A percentile compares a stretch with the other conserved stretches of the same genome.
phyloP scores from a whole-genome alignment of 2,888 invertebrate genomes.

The Ormyrus thymus region DNA sequence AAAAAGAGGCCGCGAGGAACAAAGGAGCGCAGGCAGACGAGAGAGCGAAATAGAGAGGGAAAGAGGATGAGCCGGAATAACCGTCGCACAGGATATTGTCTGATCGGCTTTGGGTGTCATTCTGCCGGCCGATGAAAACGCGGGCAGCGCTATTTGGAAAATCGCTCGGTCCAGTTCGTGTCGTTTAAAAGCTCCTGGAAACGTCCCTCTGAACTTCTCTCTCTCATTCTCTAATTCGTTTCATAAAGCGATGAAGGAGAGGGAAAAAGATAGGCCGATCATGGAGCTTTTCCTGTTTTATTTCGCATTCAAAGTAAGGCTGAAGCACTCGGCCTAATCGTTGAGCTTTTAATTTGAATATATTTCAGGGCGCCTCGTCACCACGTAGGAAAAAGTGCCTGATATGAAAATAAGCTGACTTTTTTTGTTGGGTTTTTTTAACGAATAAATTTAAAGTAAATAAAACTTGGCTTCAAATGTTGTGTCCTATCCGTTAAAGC shows the following conservation, averaged over 20 bases:
- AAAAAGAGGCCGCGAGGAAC: not conserved
- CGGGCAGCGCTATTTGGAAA: constrained; percentile 22
- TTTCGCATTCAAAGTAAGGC: not conserved
- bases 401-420: not conserved
- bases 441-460: too few species aligned
- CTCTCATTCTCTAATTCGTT: constrained; percentile 32
- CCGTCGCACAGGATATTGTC: constrained; percentile 46
- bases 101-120: constrained; percentile 53
- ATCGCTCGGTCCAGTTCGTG: constrained; percentile 24
- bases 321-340: constrained; percentile 14
- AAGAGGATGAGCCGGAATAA: constrained; percentile 23
- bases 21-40: too few species aligned
- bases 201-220: not conserved
- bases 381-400: not conserved
- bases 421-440: too few species aligned
- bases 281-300: not conserved
- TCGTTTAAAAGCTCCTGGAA: constrained; percentile 39
- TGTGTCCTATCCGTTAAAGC: too few species aligned
- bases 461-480: too few species aligned
- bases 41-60: not conserved
- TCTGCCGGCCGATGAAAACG: not conserved
- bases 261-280: constrained; percentile 7
- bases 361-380: not conserved
- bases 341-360: constrained; percentile 28
- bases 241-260: constrained; percentile 16